A percentile compares a stretch with the other conserved stretches of the same genome.
Evolutionary conservation across 2,888 invertebrate genomes (phyloP).

Genomic region (Anticlea derivata): DNA sequence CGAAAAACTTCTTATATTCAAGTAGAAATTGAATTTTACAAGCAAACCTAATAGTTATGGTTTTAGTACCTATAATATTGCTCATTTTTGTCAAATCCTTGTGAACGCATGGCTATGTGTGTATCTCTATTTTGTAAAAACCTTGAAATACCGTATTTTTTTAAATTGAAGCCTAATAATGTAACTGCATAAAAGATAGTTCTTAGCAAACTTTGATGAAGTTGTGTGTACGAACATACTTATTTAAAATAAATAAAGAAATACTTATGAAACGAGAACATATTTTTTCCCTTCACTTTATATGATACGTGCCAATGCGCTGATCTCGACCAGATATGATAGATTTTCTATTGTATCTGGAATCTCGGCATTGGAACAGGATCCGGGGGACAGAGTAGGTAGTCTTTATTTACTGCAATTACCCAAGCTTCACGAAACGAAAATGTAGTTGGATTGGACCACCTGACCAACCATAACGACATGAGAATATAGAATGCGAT

Average conservation of each 20-base stretch:
- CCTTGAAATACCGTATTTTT: constrained; percentile 28
- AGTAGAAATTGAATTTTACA: constrained; percentile 12
- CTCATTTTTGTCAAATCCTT: constrained; percentile 32
- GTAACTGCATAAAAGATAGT: constrained; percentile 37
- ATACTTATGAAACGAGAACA: constrained; percentile 12
- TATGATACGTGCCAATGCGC: no score
- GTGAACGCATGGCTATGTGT: constrained; percentile 28
- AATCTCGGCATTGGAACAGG: no score
- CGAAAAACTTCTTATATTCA: constrained; percentile 10
- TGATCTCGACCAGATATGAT: no score
- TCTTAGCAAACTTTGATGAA: constrained; percentile 55
- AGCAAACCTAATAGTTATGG: constrained; percentile 15
- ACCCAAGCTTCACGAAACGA: no score
- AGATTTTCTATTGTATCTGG: no score
- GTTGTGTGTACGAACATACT: constrained; percentile 58
- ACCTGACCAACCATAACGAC: no score
- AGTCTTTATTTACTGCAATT: no score
- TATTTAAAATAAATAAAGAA: constrained; percentile 42
- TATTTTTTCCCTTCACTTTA: no score
- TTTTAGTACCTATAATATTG: constrained; percentile 27
- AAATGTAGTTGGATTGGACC: no score
- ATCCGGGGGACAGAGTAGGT: no score
- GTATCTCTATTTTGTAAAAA: constrained; percentile 32
- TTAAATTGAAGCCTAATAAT: constrained; percentile 27
- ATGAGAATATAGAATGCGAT: no score